Base-by-base conservation (phyloP, 2,888 invertebrate species). In the Lysandra bellargus region DNA sequence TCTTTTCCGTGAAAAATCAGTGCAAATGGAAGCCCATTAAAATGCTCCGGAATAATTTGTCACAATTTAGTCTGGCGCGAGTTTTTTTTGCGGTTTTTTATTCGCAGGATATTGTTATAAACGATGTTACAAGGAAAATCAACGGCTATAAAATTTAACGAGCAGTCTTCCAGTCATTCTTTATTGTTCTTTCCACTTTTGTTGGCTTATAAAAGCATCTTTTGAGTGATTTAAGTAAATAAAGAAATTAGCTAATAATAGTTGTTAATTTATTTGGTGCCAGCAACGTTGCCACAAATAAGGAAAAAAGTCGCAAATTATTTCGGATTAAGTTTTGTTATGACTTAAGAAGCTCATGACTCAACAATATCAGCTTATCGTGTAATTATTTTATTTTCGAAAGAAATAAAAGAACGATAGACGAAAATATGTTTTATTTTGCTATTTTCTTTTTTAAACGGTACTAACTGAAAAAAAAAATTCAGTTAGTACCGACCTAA, bases 61-160 rank as follows among this genome's bases (percentile, higher is more conserved):
- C 87, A 88, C 86, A 89, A 89, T 90, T 89, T 89, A 83, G 81
- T 83, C 83, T 82, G 83, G 85, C 88, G 88, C 87, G 87, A 86
- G 86, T 86, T 82, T 85, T 85, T 57, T 85, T 84, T 83, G 83
- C 84, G 82, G 80, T 82, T 80, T 81, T 83, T 83, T 86, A 84
- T 89, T 88, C 85, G 85, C 84, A 84, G 86, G 83, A 87, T 88
- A 90, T 90, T 87, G 85, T 87, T 86, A 90, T 86, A 87, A 90
- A 90, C 90, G 87, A 84, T 82, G 82, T 79, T 79, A 83, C 82
- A 84, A 83, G 75, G 61, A 79, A 60, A 81, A 79, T 74, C 74
- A 74, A 78, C 78, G 44, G 72, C 69, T 40, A 77, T 78, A 76
- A 79, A 44, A 72, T 77, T 77, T 78, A 80, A 80, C 79, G 78